phyloP scores from a whole-genome alignment of 2,797 vertebrate genomes.

The Enteromius viviparus region DNA sequence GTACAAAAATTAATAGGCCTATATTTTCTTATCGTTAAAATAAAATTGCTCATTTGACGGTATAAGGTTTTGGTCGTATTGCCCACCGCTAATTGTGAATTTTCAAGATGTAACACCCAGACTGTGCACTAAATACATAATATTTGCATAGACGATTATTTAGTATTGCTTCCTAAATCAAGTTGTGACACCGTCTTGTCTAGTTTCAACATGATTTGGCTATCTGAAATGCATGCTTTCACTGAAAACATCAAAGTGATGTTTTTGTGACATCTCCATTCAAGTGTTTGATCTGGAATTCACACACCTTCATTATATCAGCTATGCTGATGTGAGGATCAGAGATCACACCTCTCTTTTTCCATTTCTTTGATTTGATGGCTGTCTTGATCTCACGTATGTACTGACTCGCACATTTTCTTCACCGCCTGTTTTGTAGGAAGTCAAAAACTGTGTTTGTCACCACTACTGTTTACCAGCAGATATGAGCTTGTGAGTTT shows the following conservation, averaged over 20 bases:
- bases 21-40: not conserved
- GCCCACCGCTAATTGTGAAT: not conserved
- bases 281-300: not conserved
- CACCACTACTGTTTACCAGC: constrained; percentile 1
- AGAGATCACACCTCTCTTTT: constrained; percentile 8
- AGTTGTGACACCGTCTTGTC: not conserved
- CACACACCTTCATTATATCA: not conserved
- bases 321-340: constrained; percentile 26
- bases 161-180: not conserved
- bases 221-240: not conserved
- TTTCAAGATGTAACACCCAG: not conserved
- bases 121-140: not conserved
- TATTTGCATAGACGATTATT: not conserved
- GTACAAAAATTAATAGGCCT: not conserved
- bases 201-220: constrained; percentile 22
- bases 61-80: not conserved
- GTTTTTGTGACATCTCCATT: not conserved
- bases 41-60: not conserved
- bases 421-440: not conserved
- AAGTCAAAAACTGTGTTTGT: not conserved
- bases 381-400: not conserved
- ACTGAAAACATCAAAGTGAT: constrained; percentile 27
- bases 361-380: not conserved
- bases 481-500: not conserved
- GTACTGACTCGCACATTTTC: not conserved